A percentile compares a stretch with the other conserved stretches of the same genome.
These are phyloP conservation scores for Vireo griseus DNA, from an alignment of 2,797 vertebrate species.

Conservation along the genomic window DNA sequence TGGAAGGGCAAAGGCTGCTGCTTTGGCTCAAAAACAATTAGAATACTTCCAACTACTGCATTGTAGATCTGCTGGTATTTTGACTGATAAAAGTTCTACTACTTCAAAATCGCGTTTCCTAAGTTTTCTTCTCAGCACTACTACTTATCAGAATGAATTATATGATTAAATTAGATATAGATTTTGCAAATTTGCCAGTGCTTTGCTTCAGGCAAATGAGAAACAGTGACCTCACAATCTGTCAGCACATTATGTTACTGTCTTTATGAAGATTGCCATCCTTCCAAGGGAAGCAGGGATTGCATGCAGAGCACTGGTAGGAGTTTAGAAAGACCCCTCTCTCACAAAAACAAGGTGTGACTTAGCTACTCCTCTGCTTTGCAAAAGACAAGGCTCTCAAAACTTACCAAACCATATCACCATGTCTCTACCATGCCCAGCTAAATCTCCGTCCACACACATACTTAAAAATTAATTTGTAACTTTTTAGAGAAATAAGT, in stretches of 20 bases:
- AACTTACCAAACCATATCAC: neutral
- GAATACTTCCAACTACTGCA: neutral
- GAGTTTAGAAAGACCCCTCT: neutral
- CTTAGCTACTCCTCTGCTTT: neutral
- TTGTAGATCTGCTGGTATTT: neutral
- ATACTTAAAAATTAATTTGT: neutral
- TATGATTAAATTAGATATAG: neutral
- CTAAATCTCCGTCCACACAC: neutral
- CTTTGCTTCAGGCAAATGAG: neutral
- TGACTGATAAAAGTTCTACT: neutral
- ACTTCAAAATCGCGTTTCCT: neutral
- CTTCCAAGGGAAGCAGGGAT: neutral
- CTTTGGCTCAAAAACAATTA: neutral
- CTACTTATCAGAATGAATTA: neutral
- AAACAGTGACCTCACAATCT: neutral
- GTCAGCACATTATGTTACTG: neutral
- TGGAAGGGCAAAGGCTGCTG: neutral
- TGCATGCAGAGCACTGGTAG: neutral
- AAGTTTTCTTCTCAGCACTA: neutral
- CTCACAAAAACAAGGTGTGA: fast-evolving
- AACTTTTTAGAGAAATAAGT: neutral
- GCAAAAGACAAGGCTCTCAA: neutral
- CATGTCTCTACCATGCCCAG: neutral
- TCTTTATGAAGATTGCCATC: neutral
- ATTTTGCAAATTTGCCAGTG: neutral